Conservation (phyloP, 92 coral and sea anemone species). For the Palythoa grandiflora region DNA sequence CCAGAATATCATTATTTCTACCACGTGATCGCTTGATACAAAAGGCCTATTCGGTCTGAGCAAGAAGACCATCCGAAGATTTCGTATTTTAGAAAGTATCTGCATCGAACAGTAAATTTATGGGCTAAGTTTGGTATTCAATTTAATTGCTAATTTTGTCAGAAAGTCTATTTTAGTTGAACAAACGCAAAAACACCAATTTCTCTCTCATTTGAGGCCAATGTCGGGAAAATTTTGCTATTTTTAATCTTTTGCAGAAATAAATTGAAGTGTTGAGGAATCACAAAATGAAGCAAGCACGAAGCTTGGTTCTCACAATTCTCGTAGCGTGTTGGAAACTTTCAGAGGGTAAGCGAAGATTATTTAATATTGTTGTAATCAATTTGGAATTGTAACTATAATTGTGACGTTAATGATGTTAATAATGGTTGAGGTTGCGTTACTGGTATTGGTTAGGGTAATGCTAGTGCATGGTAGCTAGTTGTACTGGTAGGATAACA, state of each 20-base stretch:
- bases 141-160: neutral
- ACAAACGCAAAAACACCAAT: neutral
- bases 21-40: too few species aligned
- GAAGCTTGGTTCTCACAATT: neutral
- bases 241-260: neutral
- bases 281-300: constrained; percentile 10
- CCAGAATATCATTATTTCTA: too few species aligned
- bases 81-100: too few species aligned
- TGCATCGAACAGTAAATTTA: too few species aligned
- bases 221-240: neutral
- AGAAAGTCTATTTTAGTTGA: neutral
- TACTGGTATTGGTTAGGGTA: too few species aligned
- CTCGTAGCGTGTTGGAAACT: neutral
- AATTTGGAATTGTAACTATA: neutral
- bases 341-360: neutral
- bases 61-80: too few species aligned
- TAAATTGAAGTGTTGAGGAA: neutral
- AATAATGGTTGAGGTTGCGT: too few species aligned
- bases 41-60: too few species aligned
- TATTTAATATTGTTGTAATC: neutral
- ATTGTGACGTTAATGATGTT: too few species aligned
- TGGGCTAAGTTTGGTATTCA: too few species aligned
- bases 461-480: too few species aligned
- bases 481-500: too few species aligned
- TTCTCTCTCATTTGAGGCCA: neutral